A percentile compares a stretch with the other conserved stretches of the same genome.
Conservation (phyloP, 2,888 invertebrate species). For the Leptinotarsa rubiginosa region DNA sequence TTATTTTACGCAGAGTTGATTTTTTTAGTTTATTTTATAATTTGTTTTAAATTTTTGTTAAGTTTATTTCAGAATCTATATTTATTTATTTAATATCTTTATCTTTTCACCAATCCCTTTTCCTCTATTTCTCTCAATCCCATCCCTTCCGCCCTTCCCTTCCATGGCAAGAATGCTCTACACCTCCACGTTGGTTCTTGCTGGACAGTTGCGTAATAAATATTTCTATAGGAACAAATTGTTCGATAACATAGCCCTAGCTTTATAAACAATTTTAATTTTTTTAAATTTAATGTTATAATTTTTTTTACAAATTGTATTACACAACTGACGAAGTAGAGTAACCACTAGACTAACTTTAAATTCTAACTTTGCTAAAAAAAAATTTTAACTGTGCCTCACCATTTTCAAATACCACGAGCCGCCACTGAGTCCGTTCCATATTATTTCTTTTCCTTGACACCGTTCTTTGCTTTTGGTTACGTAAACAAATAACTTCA, state of each 20-base stretch:
- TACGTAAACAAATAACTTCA: too few species aligned
- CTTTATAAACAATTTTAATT: not conserved
- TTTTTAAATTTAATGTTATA: not conserved
- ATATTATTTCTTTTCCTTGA: too few species aligned
- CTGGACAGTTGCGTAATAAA: conserved; percentile 7
- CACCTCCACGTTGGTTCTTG: conserved; percentile 20
- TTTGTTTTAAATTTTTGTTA: not conserved
- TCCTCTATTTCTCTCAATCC: not conserved
- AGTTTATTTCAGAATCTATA: not conserved
- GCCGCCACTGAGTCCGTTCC: too few species aligned
- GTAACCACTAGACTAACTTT: too few species aligned
- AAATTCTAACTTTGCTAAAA: too few species aligned
- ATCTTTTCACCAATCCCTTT: conserved; percentile 1
- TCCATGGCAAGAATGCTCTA: conserved; percentile 21
- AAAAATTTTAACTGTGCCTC: too few species aligned
- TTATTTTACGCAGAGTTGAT: conserved; percentile 16
- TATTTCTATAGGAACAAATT: not conserved
- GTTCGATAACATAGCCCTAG: not conserved
- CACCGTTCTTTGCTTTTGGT: too few species aligned
- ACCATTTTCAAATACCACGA: too few species aligned
- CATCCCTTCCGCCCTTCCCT: conserved; percentile 6
- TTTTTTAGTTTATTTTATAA: not conserved
- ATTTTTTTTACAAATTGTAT: not conserved
- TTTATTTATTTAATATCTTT: not conserved
- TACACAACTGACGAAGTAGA: not conserved